A percentile compares a stretch with the other conserved stretches of the same genome.
Conservation (phyloP, 2,797 vertebrate genomes). For the Falco rusticolus region DNA sequence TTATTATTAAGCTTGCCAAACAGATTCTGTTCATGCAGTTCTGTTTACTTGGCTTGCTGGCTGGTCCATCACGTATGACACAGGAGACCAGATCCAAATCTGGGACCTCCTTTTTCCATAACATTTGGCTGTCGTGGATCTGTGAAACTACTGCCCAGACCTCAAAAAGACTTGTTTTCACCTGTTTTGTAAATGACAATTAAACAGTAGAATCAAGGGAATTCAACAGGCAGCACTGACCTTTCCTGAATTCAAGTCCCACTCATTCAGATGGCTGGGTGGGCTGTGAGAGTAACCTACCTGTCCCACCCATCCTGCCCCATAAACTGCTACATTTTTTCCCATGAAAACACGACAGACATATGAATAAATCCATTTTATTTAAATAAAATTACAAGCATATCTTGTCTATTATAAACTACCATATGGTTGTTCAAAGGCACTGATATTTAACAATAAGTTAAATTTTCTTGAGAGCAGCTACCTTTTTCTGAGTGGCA, state of each 20-base stretch:
- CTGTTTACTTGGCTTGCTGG: neutral
- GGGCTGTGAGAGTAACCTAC: neutral
- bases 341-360: neutral
- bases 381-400: constrained; percentile 63
- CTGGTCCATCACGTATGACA: neutral
- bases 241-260: neutral
- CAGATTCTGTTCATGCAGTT: neutral
- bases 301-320: neutral
- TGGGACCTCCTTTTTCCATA: neutral
- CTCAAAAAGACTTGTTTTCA: neutral
- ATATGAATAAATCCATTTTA: constrained; percentile 55
- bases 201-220: neutral
- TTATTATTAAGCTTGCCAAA: neutral
- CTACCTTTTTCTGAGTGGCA: neutral
- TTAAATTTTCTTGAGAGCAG: constrained; percentile 46
- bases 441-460: constrained; percentile 51
- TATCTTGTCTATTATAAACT: neutral
- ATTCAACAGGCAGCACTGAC: neutral
- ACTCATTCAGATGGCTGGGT: neutral
- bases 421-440: constrained; percentile 2
- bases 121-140: neutral
- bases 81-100: neutral
- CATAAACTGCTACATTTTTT: neutral
- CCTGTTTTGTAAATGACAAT: neutral
- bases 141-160: neutral